A percentile compares a stretch with the other conserved stretches of the same genome.
Evolutionary conservation across 2,888 invertebrate genomes (phyloP).

Genomic region (Orthosia cruda): DNA sequence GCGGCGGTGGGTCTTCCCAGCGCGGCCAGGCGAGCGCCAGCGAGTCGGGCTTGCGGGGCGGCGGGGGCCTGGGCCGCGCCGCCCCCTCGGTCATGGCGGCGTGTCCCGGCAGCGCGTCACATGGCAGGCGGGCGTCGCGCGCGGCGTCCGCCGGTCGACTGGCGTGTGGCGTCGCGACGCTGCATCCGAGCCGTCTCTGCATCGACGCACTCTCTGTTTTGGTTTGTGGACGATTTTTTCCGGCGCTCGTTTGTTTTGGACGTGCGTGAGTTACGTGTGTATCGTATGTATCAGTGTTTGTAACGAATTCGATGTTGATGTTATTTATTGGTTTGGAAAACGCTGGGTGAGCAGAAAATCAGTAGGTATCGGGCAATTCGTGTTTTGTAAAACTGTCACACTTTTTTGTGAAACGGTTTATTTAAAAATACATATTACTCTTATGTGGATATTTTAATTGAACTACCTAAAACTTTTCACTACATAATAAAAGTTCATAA

Average conservation of each 20-base stretch:
- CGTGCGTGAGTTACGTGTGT: slow-evolving; percentile 69
- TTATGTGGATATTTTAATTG: not conserved
- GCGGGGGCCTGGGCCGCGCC: slow-evolving; percentile 89
- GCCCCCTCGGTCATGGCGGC: slow-evolving; percentile 89
- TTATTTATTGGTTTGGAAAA: slow-evolving; percentile 63
- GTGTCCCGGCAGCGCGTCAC: slow-evolving; percentile 81
- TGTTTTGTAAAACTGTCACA: slow-evolving; percentile 3
- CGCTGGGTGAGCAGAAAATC: slow-evolving; percentile 27
- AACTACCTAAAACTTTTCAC: not conserved
- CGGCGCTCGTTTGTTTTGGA: slow-evolving; percentile 68
- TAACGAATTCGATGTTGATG: slow-evolving; percentile 61
- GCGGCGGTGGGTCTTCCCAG: slow-evolving; percentile 90
- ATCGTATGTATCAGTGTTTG: slow-evolving; percentile 41
- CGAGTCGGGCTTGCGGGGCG: slow-evolving; percentile 90
- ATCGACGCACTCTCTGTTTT: slow-evolving; percentile 78
- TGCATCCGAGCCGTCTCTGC: slow-evolving; percentile 71
- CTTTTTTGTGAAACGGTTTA: not conserved
- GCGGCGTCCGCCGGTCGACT: slow-evolving; percentile 83
- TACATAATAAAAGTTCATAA: not conserved
- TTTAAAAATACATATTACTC: not conserved
- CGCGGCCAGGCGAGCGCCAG: slow-evolving; percentile 85
- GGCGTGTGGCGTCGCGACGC: slow-evolving; percentile 79
- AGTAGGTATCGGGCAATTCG: slow-evolving; percentile 9
- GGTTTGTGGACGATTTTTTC: slow-evolving; percentile 70
- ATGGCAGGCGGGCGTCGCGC: slow-evolving; percentile 80